A percentile compares a stretch with the other conserved stretches of the same genome.
phyloP scores from a whole-genome alignment of 2,888 invertebrate species.

The Microplitis deprimator region DNA sequence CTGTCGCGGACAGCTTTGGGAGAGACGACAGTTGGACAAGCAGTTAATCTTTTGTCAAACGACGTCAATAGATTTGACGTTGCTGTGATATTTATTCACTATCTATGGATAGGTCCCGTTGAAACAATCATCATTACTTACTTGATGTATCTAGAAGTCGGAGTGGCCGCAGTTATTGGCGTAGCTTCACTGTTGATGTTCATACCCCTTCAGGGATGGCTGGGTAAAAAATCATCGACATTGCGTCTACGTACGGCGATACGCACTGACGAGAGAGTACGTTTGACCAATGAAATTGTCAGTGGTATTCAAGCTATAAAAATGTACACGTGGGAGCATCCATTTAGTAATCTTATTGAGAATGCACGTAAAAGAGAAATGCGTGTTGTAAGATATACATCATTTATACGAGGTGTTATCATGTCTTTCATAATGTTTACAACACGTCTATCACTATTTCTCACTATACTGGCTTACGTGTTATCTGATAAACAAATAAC shows the following conservation, averaged over 20 bases:
- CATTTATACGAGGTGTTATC: conserved; percentile 83
- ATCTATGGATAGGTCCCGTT: conserved; percentile 91
- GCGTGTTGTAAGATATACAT: conserved; percentile 80
- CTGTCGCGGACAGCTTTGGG: conserved; percentile 87
- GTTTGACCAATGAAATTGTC: conserved; percentile 92
- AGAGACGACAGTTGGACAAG: conserved; percentile 84
- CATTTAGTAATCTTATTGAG: conserved; percentile 83
- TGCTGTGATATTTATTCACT: conserved; percentile 90
- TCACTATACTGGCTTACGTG: conserved; percentile 80
- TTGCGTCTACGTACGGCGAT: conserved; percentile 85
- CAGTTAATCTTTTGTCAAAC: conserved; percentile 94
- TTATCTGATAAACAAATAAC: conserved; percentile 79
- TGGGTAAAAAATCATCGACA: conserved; percentile 84
- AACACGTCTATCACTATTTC: conserved; percentile 88
- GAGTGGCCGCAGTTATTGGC: conserved; percentile 80
- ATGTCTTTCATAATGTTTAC: conserved; percentile 90
- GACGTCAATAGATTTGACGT: conserved; percentile 95
- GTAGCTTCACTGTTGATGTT: conserved; percentile 81
- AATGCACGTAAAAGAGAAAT: conserved; percentile 82
- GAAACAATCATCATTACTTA: conserved; percentile 86
- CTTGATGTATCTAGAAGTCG: conserved; percentile 82
- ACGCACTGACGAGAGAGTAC: conserved; percentile 90
- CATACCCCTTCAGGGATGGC: conserved; percentile 81
- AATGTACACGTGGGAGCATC: conserved; percentile 93
- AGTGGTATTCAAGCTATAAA: conserved; percentile 90